These are phyloP conservation scores for Callorhinus ursinus DNA, from an alignment of 2,113 vertebrate species.

Conservation along the genomic window DNA sequence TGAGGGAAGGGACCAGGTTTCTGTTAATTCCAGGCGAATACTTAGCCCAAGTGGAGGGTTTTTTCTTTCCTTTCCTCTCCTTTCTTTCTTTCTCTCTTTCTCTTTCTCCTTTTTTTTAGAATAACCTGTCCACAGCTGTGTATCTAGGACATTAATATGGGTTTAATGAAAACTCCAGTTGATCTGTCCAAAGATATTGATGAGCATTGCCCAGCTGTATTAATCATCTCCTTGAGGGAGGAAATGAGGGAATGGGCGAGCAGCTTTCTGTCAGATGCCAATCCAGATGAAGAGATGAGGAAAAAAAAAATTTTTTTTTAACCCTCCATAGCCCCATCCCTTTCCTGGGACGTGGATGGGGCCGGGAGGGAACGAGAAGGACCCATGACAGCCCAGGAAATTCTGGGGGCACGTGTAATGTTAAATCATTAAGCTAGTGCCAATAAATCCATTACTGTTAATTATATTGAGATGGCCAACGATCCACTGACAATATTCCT, in stretches of 20 bases:
- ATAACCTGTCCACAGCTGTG: slow-evolving; percentile 86
- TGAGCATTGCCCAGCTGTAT: slow-evolving; percentile 84
- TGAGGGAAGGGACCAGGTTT: slow-evolving; percentile 58
- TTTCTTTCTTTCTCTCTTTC: neutral
- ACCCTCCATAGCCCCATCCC: neutral
- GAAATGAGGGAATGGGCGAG: slow-evolving; percentile 81
- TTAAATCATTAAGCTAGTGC: slow-evolving; percentile 81
- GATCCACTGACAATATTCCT: slow-evolving; percentile 79
- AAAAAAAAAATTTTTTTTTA: neutral
- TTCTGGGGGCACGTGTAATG: slow-evolving; percentile 81
- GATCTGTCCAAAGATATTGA: slow-evolving; percentile 91
- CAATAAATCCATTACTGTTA: slow-evolving; percentile 88
- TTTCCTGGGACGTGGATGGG: slow-evolving; percentile 20
- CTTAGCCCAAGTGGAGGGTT: neutral
- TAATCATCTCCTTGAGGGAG: slow-evolving; percentile 87
- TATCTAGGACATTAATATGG: slow-evolving; percentile 86
- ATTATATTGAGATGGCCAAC: slow-evolving; percentile 85
- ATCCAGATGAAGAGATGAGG: slow-evolving; percentile 67
- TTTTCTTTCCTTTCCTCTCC: neutral
- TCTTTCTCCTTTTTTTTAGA: neutral
- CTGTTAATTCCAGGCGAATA: slow-evolving; percentile 70
- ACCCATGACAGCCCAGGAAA: neutral
- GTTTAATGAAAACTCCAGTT: slow-evolving; percentile 89
- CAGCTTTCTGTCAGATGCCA: slow-evolving; percentile 74
- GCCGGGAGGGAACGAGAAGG: neutral